Evolutionary conservation across 2,888 invertebrate genomes (phyloP), one percentile per base, ranked within the genome.

Genomic region (Hirtodrosophila histrioides): DNA sequence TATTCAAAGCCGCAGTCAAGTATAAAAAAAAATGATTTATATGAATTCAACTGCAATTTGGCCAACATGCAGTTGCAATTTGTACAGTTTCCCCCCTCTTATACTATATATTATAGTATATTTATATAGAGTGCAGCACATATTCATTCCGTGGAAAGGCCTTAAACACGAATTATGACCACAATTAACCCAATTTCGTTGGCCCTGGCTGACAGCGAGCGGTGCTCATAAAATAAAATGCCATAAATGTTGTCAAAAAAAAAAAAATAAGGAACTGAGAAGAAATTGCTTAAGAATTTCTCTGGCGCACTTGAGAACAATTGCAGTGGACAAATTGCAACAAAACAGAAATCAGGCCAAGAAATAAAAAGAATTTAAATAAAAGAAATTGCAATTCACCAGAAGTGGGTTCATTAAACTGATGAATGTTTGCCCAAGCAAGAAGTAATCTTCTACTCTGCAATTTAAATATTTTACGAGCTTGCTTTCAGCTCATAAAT

Each of bases 101-200:
- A 2, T 3, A 7, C 9, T 36, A 9, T 9, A 27, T 17, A 3
- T 36, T 12, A 39, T 43, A 31, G 31, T 31, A 9, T 1, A 5
- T 31, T 4, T 31, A 31, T 31, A 31, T 6, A 11, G 17, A 29
- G 17, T 11, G 31, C 31, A 53, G 31, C 31, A 53, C 40, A 46
- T 51, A 48, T 40, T 46, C 50, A 49, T 80, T 61, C 54, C 66
- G 51, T 66, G 58, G 45, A 64, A 75, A 77, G 55, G 69, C 82
- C 85, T 81, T 75, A 72, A 75, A 84, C 55, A 81, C 75, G 68
- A 82, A 72, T 78, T 81, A 82, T 82, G 68, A 53, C 75, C 69
- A 86, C 54, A 78, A 86, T 82, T 82, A 86, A 82, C 82, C 87
- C 82, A 82, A 84, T 86, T 82, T 40, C 72, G 43, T 48, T 72